Conservation (phyloP, 2,113 vertebrate genomes). For the Paracanthobrama guichenoti region DNA sequence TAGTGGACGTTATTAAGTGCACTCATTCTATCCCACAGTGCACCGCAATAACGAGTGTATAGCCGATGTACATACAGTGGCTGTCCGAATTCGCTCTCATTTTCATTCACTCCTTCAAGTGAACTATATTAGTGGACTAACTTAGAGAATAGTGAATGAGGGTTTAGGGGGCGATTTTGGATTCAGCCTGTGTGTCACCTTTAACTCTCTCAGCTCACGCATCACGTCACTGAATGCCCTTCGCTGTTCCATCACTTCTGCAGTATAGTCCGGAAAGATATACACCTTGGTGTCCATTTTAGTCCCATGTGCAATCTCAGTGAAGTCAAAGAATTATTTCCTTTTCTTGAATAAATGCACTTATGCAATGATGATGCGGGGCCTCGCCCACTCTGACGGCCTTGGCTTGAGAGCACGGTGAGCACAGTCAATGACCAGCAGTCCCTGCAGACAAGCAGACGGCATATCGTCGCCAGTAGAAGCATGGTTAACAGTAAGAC, state of each 20-base stretch:
- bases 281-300: neutral
- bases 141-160: too few species aligned
- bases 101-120: too few species aligned
- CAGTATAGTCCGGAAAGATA: neutral
- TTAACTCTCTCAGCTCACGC: neutral
- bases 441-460: too few species aligned
- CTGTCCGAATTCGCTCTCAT: too few species aligned
- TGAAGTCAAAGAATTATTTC: neutral
- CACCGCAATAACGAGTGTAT: too few species aligned
- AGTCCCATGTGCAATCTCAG: neutral
- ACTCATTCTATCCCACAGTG: too few species aligned
- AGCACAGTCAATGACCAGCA: neutral
- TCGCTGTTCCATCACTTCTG: conserved; percentile 17
- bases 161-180: too few species aligned
- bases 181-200: neutral
- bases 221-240: conserved; percentile 19
- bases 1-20: too few species aligned
- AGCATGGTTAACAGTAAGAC: too few species aligned
- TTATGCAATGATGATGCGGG: conserved; percentile 4
- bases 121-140: too few species aligned
- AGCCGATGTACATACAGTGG: too few species aligned
- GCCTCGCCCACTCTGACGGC: neutral
- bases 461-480: too few species aligned
- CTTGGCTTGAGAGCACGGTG: neutral
- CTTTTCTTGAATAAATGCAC: conserved; percentile 6